Conservation (phyloP, 2,888 invertebrate species). For the Saturnia pavonia region DNA sequence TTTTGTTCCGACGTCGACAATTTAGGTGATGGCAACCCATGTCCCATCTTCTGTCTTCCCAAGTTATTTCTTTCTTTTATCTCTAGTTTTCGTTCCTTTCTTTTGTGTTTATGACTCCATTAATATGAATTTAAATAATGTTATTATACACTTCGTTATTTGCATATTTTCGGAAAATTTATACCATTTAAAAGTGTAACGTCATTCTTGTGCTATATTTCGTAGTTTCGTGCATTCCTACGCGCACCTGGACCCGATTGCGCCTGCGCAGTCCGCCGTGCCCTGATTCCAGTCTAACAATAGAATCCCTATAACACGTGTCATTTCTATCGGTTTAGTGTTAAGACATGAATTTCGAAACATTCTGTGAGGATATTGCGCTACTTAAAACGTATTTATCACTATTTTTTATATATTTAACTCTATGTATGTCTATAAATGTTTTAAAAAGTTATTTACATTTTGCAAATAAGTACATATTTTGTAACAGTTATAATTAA, state of each 20-base stretch:
- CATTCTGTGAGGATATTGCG: not conserved
- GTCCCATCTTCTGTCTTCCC: too few relatives aligned
- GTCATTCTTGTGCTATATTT: conserved; percentile 13
- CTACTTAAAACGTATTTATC: not conserved
- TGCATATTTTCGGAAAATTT: not conserved
- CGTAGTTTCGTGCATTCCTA: conserved; percentile 13
- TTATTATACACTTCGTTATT: not conserved
- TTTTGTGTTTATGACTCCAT: too few relatives aligned
- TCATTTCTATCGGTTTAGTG: not conserved
- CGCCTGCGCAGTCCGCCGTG: conserved; percentile 1
- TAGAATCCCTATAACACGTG: conserved; percentile 26
- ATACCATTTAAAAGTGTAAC: not conserved
- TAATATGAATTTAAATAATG: too few relatives aligned
- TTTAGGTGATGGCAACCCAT: too few relatives aligned
- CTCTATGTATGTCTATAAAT: too few relatives aligned
- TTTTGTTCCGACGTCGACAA: too few relatives aligned
- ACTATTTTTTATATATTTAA: not conserved
- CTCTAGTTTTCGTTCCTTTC: too few relatives aligned
- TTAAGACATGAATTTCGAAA: not conserved
- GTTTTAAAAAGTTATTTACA: too few relatives aligned
- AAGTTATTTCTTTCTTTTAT: too few relatives aligned
- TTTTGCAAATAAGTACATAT: too few relatives aligned
- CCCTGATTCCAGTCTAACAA: conserved; percentile 28
- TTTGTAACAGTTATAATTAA: too few relatives aligned
- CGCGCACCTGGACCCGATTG: conserved; percentile 16